These are phyloP conservation scores for Beris morrisii DNA, from an alignment of 2,888 invertebrate species.

Conservation along the genomic window DNA sequence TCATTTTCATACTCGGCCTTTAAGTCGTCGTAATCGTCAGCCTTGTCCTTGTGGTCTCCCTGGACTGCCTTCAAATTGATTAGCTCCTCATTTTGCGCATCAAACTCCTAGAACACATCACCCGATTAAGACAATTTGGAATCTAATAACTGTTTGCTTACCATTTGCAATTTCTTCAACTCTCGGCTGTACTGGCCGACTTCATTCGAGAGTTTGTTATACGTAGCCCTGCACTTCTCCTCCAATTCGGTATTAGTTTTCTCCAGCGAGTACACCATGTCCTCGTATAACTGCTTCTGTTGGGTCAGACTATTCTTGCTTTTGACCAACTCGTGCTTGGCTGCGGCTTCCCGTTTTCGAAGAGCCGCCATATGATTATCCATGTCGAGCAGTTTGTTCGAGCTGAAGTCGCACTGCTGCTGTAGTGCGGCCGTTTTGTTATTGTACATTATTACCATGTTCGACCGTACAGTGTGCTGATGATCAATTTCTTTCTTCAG, in stretches of 20 bases:
- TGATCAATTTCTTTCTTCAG: slow-evolving; percentile 63
- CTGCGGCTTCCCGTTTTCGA: slow-evolving; percentile 65
- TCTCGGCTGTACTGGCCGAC: slow-evolving; percentile 48
- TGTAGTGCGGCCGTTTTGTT: slow-evolving; percentile 66
- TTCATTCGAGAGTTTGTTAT: slow-evolving; percentile 63
- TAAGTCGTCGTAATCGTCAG: too few species aligned
- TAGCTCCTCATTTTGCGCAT: slow-evolving; percentile 45
- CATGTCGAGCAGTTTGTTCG: slow-evolving; percentile 66
- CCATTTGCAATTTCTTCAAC: slow-evolving; percentile 46
- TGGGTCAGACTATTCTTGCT: slow-evolving; percentile 47
- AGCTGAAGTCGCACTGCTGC: slow-evolving; percentile 67
- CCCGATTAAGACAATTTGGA: neutral
- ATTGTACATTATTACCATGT: slow-evolving; percentile 73
- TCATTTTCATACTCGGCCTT: too few species aligned
- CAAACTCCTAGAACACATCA: slow-evolving; percentile 46
- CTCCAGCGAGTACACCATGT: slow-evolving; percentile 62
- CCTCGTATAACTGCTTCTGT: slow-evolving; percentile 62
- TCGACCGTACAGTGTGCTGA: slow-evolving; percentile 68
- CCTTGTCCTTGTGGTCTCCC: slow-evolving; percentile 47
- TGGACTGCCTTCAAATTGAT: slow-evolving; percentile 42
- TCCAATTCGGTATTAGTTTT: slow-evolving; percentile 65
- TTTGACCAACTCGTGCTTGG: slow-evolving; percentile 61
- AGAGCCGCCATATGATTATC: slow-evolving; percentile 67
- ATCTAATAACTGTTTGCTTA: slow-evolving; percentile 31
- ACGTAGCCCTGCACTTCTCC: slow-evolving; percentile 62